Evolutionary conservation across 2,888 invertebrate species (phyloP).

Genomic region (Drosophila limbata): DNA sequence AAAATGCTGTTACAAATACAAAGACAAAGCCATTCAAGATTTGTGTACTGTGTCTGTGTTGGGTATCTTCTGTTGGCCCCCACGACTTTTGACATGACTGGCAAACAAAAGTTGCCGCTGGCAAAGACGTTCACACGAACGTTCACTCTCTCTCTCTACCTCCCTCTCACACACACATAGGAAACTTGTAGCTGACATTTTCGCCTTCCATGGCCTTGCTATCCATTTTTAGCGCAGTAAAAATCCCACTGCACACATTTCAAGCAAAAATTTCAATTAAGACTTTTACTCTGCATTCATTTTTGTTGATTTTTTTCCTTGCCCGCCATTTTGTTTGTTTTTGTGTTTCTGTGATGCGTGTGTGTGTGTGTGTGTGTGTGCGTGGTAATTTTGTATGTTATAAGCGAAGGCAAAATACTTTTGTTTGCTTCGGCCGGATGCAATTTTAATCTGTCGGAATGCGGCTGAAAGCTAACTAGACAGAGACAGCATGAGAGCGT

Average conservation of each 20-base stretch:
- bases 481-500: background rate
- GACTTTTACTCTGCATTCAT: constrained; percentile 78
- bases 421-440: constrained; percentile 76
- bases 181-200: constrained; percentile 55
- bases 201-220: constrained; percentile 63
- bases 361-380: constrained; percentile 20
- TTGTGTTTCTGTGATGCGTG: constrained; percentile 31
- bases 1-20: constrained; percentile 54
- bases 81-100: constrained; percentile 67
- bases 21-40: constrained; percentile 55
- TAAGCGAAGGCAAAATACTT: constrained; percentile 69
- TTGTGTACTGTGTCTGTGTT: constrained; percentile 30
- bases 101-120: constrained; percentile 71
- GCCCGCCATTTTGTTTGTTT: constrained; percentile 50
- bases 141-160: constrained; percentile 13
- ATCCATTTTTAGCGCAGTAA: constrained; percentile 62
- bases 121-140: constrained; percentile 44
- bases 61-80: constrained; percentile 24
- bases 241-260: constrained; percentile 69
- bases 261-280: constrained; percentile 82
- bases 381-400: constrained; percentile 62
- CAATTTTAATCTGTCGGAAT: constrained; percentile 79
- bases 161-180: constrained; percentile 1
- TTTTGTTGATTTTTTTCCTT: constrained; percentile 46
- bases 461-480: constrained; percentile 31